Base-by-base conservation (phyloP, 2,113 vertebrate genomes). In the Cervus canadensis region DNA sequence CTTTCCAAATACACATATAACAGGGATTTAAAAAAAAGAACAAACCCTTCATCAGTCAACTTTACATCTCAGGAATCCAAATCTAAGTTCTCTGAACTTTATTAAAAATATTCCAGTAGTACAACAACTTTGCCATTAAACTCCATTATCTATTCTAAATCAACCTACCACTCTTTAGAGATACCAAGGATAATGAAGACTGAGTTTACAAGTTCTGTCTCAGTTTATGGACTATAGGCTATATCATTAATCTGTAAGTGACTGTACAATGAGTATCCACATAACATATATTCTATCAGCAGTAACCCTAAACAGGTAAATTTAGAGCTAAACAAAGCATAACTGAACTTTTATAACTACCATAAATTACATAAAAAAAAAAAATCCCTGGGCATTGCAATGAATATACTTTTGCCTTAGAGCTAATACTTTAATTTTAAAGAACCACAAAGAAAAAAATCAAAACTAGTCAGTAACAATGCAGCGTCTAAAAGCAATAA, bases 401-500 rank as follows among this genome's bases (percentile, higher is more conserved):
- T 98, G 98, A 99, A 98, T 98, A 98, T 98, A 98, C 97, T 99
- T 98, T 98, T 99, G 98, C 99, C 99, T 99, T 99, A 98, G 97
- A 99, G 98, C 98, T 98, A 99, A 98, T 98, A 98, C 98, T 99
- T 99, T 99, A 99, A 99, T 99, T 99, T 99, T 99, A 98, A 99
- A 99, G 99, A 99, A 99, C 98, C 98, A 99, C 99, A 98, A 99
- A 99, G 98, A 99, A 99, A 99, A 99, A 98, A 99, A 99, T 99
- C 99, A 98, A 99, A 99, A 99, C 98, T 99, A 99, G 99, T 99
- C 99, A 98, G 99, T 99, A 99, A 99, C 99, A 99, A 99, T 99
- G 99, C 99, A 98, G 99, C 99, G 98, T 99, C 99, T 99, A 99
- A 99, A 99, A 99, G 99, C 99, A 99, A 99, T 99, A 99, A 99